phyloP scores from a whole-genome alignment of 2,113 vertebrate genomes.

The Ctenodactylus gundi region DNA sequence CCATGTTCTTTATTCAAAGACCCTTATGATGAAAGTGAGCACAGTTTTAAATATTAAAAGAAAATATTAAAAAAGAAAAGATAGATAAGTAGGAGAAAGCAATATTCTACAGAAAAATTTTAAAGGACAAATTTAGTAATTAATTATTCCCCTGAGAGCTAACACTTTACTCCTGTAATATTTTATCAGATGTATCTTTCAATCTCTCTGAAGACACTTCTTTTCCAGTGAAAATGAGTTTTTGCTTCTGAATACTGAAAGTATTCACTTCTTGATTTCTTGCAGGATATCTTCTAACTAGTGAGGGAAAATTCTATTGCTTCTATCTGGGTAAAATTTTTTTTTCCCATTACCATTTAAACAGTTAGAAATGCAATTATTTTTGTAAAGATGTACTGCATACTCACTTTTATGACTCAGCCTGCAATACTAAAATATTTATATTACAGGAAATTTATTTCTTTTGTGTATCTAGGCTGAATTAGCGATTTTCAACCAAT shows the following conservation, averaged over 20 bases:
- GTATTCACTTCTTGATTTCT: neutral
- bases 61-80: neutral
- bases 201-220: neutral
- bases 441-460: neutral
- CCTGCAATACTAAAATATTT: neutral
- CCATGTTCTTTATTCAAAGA: neutral
- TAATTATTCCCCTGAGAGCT: neutral
- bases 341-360: neutral
- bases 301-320: rapidly evolving
- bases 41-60: neutral
- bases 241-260: neutral
- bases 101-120: neutral
- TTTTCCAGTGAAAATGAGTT: neutral
- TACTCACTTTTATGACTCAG: neutral
- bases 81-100: neutral
- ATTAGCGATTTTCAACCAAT: neutral
- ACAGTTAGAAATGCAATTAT: neutral
- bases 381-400: neutral
- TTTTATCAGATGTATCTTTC: neutral
- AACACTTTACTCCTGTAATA: neutral
- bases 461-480: neutral
- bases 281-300: neutral
- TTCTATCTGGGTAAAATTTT: neutral
- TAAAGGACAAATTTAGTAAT: neutral
- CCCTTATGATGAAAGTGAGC: neutral